Evolutionary conservation across 1,140 invertebrate genomes (phyloP).

Genomic region (Neodiprion pinetum): DNA sequence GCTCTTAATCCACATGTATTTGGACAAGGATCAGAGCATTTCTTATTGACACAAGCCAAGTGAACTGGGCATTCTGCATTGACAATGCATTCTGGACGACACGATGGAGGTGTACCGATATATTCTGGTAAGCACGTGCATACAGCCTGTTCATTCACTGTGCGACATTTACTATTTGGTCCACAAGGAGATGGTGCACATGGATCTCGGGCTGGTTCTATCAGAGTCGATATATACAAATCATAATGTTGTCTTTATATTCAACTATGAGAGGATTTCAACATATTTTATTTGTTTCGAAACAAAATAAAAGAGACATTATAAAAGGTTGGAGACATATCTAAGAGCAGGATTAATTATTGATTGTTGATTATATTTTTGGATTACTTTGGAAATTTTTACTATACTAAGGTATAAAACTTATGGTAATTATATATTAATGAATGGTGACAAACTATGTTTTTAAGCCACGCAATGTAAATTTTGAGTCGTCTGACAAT

Average conservation of each 20-base stretch:
- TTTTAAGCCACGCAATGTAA: too few relatives aligned
- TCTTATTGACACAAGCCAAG: slow-evolving; percentile 66
- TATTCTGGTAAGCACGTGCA: slow-evolving; percentile 67
- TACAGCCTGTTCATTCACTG: slow-evolving; percentile 61
- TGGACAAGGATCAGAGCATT: slow-evolving; percentile 66
- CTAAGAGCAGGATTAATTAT: background rate
- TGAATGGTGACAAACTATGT: too few relatives aligned
- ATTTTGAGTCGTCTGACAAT: too few relatives aligned
- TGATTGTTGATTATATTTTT: too few relatives aligned
- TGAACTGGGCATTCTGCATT: slow-evolving; percentile 64
- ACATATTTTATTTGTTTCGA: background rate
- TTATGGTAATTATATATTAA: too few relatives aligned
- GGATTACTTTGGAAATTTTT: too few relatives aligned
- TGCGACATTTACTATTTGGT: slow-evolving; percentile 65
- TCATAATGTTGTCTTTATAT: background rate
- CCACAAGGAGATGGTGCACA: slow-evolving; percentile 67
- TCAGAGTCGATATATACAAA: slow-evolving; percentile 22
- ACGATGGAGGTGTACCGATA: slow-evolving; percentile 62
- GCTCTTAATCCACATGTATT: slow-evolving; percentile 66
- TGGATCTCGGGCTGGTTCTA: slow-evolving; percentile 51
- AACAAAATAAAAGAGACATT: slow-evolving; percentile 3
- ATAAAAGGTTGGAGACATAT: background rate
- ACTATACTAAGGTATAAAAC: too few relatives aligned
- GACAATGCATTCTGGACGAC: slow-evolving; percentile 65
- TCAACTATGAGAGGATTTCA: slow-evolving; percentile 19